phyloP scores from a whole-genome alignment of 1,140 invertebrate genomes.

The Eulimnadia texana region DNA sequence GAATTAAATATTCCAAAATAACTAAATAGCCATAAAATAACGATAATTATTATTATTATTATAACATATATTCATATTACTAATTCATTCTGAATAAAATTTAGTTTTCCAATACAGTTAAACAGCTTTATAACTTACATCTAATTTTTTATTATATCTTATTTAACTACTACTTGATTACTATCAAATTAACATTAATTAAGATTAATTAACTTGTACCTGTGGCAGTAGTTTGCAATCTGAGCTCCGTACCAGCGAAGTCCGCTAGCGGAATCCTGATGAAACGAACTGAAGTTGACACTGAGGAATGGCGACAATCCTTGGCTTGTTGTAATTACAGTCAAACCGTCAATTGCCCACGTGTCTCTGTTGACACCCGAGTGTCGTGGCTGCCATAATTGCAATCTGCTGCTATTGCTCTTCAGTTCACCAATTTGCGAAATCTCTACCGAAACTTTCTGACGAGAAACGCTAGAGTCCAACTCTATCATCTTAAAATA shows the following conservation, averaged over 20 bases:
- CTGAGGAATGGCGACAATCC: slow-evolving; percentile 27
- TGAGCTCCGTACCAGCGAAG: slow-evolving; percentile 31
- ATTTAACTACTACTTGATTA: background rate
- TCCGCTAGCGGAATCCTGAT: slow-evolving; percentile 26
- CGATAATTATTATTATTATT: background rate
- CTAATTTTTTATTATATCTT: background rate
- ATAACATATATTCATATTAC: background rate
- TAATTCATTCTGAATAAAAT: background rate
- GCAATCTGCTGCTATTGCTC: slow-evolving; percentile 32
- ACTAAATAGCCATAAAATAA: background rate
- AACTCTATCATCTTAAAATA: no score
- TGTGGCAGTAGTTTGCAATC: slow-evolving; percentile 19
- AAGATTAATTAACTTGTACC: background rate
- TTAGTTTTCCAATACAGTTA: background rate
- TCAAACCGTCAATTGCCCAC: slow-evolving; percentile 35
- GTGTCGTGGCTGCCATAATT: slow-evolving; percentile 34
- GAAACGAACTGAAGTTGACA: slow-evolving; percentile 26
- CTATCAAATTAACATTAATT: background rate
- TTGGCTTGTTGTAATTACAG: slow-evolving; percentile 28
- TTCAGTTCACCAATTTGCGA: slow-evolving; percentile 17
- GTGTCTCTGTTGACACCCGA: slow-evolving; percentile 23
- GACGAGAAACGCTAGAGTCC: no score
- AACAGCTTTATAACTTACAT: no score
- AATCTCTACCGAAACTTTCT: slow-evolving; percentile 19
- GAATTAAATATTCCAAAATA: background rate